Evolutionary conservation across 2,888 invertebrate species (phyloP).

Genomic region (Himalopsyche kuldschensis): DNA sequence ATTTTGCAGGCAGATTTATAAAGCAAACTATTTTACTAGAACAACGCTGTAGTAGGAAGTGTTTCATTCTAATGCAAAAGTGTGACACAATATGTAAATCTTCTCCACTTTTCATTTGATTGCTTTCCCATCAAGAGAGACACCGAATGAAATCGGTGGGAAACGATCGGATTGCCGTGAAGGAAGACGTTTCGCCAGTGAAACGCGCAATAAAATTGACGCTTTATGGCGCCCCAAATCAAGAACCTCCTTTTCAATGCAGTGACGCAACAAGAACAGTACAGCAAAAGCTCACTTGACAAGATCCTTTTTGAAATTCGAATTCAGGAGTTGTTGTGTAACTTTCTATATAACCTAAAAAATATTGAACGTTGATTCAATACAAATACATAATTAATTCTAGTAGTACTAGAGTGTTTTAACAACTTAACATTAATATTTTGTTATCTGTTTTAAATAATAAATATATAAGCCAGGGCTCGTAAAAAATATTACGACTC

Average conservation of each 20-base stretch:
- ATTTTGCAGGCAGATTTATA: no score
- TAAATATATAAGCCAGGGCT: no score
- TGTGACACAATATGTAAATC: not conserved
- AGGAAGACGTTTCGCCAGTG: constrained; percentile 26
- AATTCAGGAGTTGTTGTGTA: no score
- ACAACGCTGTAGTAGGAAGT: not conserved
- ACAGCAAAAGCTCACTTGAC: not conserved
- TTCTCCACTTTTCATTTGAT: not conserved
- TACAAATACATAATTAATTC: no score
- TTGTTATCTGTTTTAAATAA: no score
- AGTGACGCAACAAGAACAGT: not conserved
- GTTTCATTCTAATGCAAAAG: not conserved
- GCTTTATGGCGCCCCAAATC: constrained; percentile 27
- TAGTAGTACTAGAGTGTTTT: no score
- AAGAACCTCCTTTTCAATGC: not conserved
- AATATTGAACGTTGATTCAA: no score
- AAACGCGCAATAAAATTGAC: constrained; percentile 34
- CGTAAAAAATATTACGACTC: no score
- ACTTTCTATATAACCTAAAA: no score
- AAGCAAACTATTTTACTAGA: not conserved
- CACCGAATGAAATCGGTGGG: constrained; percentile 11
- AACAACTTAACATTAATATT: no score
- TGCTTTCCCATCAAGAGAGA: not conserved
- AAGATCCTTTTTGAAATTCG: no score
- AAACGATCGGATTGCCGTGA: constrained; percentile 32